Evolutionary conservation across 2,888 invertebrate species (phyloP).

Genomic region (Ferrisia virgata): DNA sequence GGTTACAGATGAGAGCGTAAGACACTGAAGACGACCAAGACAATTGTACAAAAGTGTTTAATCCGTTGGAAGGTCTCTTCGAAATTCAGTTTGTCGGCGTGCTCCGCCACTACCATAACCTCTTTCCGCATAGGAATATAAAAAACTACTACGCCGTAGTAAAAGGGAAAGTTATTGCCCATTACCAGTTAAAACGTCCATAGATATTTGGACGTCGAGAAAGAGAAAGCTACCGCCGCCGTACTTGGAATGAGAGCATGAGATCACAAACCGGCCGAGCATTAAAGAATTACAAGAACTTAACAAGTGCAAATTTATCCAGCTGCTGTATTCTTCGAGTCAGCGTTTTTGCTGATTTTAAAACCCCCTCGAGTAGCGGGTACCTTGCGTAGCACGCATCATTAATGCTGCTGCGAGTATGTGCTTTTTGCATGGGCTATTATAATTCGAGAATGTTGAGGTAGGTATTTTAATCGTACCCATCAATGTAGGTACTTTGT

Average conservation of each 20-base stretch:
- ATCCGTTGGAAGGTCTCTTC: conserved; percentile 26
- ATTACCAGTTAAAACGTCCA: conserved; percentile 41
- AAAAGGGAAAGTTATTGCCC: conserved; percentile 43
- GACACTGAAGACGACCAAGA: conserved; percentile 15
- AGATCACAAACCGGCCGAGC: conserved; percentile 35
- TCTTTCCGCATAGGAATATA: conserved; percentile 22
- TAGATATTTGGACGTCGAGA: conserved; percentile 41
- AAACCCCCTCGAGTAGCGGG: background rate
- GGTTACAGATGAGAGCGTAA: background rate
- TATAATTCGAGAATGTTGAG: too few species aligned
- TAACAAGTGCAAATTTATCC: background rate
- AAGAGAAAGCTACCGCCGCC: conserved; percentile 42
- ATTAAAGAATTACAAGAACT: conserved; percentile 30
- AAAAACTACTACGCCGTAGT: conserved; percentile 38
- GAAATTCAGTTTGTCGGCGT: conserved; percentile 38
- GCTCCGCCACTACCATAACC: conserved; percentile 34
- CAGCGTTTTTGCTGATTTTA: conserved; percentile 19
- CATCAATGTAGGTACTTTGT: too few species aligned
- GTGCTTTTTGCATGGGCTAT: too few species aligned
- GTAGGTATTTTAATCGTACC: too few species aligned
- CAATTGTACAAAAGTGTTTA: conserved; percentile 31
- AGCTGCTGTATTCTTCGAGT: background rate
- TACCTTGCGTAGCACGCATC: background rate
- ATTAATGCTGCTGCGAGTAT: too few species aligned
- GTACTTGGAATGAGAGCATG: conserved; percentile 42